phyloP scores from a whole-genome alignment of 2,888 invertebrate genomes.

The Chironomus tentans region DNA sequence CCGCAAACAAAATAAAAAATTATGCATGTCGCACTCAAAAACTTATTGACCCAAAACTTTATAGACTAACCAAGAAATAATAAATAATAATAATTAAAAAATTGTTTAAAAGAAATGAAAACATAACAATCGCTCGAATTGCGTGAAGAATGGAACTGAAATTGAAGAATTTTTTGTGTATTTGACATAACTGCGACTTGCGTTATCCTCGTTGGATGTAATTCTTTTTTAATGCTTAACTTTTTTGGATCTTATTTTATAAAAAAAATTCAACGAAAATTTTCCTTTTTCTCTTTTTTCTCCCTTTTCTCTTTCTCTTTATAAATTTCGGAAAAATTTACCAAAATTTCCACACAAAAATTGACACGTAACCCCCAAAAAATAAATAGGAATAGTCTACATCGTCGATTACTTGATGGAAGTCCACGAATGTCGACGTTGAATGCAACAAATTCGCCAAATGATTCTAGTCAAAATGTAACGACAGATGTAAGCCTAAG shows the following conservation, averaged over 20 bases:
- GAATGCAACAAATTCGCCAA: conserved; percentile 31
- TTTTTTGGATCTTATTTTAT: neutral
- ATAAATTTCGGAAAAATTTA: neutral
- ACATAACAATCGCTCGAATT: neutral
- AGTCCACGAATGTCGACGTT: conserved; percentile 35
- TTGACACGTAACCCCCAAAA: neutral
- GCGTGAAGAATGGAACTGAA: conserved; percentile 7
- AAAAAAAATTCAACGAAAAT: neutral
- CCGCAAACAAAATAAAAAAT: too few species aligned
- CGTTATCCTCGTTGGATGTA: neutral
- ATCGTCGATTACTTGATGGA: conserved; percentile 41
- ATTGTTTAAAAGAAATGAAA: neutral
- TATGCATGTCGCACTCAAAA: too few species aligned
- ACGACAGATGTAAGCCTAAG: conserved; percentile 30
- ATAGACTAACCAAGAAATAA: neutral
- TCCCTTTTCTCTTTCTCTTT: neutral
- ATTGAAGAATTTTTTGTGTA: conserved; percentile 1
- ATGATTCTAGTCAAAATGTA: conserved; percentile 17
- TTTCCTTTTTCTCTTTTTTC: neutral
- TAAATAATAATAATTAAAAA: too few species aligned
- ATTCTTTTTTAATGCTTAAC: neutral
- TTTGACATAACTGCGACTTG: neutral
- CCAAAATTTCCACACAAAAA: neutral
- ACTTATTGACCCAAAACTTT: too few species aligned
- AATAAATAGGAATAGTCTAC: conserved; percentile 39